Evolutionary conservation across 2,113 vertebrate genomes (phyloP), one percentile per base, ranked within the genome.

Genomic region (Spea bombifrons): DNA sequence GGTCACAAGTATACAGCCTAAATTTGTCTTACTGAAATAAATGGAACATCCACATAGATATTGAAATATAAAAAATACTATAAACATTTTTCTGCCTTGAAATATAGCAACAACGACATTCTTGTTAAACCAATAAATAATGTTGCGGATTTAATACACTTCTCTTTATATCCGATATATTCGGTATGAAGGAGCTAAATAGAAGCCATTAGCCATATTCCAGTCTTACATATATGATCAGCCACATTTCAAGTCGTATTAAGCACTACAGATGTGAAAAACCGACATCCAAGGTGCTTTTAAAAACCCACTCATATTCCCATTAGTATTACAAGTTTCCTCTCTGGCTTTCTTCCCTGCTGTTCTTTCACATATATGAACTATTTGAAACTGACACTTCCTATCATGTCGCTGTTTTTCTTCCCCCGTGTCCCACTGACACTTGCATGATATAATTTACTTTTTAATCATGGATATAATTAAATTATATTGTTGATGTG

Each of bases 331-430:
- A 5, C 48, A 5, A n/a, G 49, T 16, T 44, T 65, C 59, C 30
- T 47, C 30, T 53, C 65, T 45, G 59, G 57, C 45, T 5, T 64
- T 48, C 68, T 72, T 44, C 76, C 76, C 76, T 49, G 50, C 76
- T 65, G 69, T 8, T 72, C 30, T 65, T 15, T 71, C 48, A 78
- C 76, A 78, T 70, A 71, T 71, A 71, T 17, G 30, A 71, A 64
- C 66, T 50, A 65, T 64, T 53, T 65, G 12, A 71, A 71, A 71
- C 52, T 71, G 68, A 50, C 68, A 78, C 65, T 78, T 71, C 16
- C 68, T 48, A 44, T 64, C 17, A 53, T 65, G 63, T 12, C 50
- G 15, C 47, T 50, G 46, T 71, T 59, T 1, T 52, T 55, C 16
- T 30, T 16, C 4, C 30, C 15, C 17, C 7, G 46, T 9, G 16